Evolutionary conservation across 2,888 invertebrate species (phyloP).

Genomic region (Stenurella melanura): DNA sequence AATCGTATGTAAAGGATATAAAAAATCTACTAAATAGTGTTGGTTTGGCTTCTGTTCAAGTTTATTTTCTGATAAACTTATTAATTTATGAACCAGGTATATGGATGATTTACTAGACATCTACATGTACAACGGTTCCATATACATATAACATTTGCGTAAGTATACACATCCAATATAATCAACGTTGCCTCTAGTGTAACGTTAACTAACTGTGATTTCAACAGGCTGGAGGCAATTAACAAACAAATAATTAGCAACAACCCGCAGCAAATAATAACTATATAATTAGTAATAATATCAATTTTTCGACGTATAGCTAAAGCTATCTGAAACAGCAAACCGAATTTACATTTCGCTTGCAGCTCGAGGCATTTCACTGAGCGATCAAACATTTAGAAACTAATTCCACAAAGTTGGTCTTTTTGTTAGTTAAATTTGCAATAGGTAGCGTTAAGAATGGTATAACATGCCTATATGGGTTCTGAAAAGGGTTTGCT

Average conservation of each 20-base stretch:
- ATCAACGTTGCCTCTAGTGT: no score
- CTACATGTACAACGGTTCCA: no score
- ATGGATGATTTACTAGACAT: no score
- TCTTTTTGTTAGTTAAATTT: background rate
- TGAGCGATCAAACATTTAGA: conserved; percentile 5
- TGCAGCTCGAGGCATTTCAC: background rate
- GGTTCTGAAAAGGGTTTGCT: background rate
- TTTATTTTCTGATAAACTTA: no score
- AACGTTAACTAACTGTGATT: background rate
- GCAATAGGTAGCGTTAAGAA: background rate
- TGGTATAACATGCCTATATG: background rate
- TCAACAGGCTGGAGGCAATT: background rate
- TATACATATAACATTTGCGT: no score
- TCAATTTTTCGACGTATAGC: background rate
- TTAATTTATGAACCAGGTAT: no score
- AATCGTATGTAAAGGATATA: no score
- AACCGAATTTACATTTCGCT: background rate
- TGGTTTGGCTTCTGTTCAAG: no score
- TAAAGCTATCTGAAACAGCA: background rate
- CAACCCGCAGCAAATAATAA: background rate
- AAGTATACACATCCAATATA: no score
- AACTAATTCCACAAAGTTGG: background rate
- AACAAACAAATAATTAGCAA: background rate
- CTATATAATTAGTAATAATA: background rate
- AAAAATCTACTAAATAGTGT: no score